A percentile compares a stretch with the other conserved stretches of the same genome.
Conservation (phyloP, 2,888 invertebrate genomes). For the Tinea trinotella region DNA sequence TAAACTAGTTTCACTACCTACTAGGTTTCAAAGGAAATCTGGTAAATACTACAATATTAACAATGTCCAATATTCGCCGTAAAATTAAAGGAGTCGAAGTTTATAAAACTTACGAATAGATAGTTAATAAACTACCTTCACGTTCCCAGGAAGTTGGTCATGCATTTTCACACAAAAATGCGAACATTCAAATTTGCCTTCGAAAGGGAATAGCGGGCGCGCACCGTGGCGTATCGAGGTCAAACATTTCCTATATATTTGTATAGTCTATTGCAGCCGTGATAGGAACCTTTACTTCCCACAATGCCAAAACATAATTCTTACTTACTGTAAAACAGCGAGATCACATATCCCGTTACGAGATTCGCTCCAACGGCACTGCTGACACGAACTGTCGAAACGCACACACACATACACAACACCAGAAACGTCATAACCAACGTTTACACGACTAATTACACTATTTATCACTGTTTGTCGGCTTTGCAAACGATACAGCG, state of each 20-base stretch:
- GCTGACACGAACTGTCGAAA: conserved; percentile 44
- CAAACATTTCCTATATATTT: conserved; percentile 35
- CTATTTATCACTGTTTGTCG: conserved; percentile 46
- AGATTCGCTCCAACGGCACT: conserved; percentile 66
- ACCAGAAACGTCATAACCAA: conserved; percentile 66
- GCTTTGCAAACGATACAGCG: conserved; percentile 50
- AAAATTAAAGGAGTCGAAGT: conserved; percentile 20
- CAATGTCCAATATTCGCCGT: conserved; percentile 23
- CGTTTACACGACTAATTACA: conserved; percentile 62
- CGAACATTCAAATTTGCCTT: conserved; percentile 42
- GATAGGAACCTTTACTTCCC: conserved; percentile 28
- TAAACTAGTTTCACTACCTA: too few relatives aligned
- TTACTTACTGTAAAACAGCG: conserved; percentile 12
- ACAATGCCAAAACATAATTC: conserved; percentile 14
- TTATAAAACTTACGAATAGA: neutral
- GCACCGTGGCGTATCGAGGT: conserved; percentile 47
- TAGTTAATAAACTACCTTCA: neutral
- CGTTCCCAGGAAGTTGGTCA: neutral
- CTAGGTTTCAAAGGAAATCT: too few relatives aligned
- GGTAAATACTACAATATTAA: neutral
- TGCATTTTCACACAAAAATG: conserved; percentile 30
- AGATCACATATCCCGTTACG: conserved; percentile 53
- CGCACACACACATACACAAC: conserved; percentile 53
- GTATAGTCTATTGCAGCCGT: conserved; percentile 35
- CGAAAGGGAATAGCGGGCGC: conserved; percentile 34